Evolutionary conservation across 2,113 vertebrate genomes (phyloP).

Genomic region (Oceanodroma tethys): DNA sequence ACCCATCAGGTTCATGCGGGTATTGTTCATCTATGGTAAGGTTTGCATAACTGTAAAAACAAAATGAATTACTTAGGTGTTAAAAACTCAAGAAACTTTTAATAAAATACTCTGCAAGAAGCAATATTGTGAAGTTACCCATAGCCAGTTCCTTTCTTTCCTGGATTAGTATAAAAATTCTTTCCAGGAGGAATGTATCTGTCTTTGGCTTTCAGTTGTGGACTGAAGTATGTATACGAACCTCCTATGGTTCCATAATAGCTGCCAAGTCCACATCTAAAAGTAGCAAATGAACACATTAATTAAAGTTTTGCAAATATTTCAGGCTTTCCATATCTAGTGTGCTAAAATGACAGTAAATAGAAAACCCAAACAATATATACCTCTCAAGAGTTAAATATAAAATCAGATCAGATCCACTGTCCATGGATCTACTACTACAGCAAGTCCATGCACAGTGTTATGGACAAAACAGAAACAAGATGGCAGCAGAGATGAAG

Average conservation of each 20-base stretch:
- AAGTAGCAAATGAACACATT: conserved; percentile 8
- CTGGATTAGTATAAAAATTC: conserved; percentile 84
- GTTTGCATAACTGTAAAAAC: conserved; percentile 77
- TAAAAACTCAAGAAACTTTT: neutral
- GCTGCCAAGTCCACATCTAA: conserved; percentile 79
- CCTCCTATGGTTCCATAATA: conserved; percentile 86
- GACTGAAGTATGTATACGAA: conserved; percentile 76
- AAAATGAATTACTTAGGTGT: neutral
- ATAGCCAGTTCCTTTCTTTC: conserved; percentile 86
- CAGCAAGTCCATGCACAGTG: neutral
- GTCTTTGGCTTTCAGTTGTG: conserved; percentile 57
- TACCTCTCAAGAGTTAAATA: neutral
- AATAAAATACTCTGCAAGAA: neutral
- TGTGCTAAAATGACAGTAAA: neutral
- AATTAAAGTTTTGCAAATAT: neutral
- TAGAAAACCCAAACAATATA: neutral
- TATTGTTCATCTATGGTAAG: conserved; percentile 81
- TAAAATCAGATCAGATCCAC: neutral
- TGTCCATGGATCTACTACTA: neutral
- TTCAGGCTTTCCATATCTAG: neutral
- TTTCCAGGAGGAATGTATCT: conserved; percentile 74
- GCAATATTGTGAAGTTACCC: conserved; percentile 70
- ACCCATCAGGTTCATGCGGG: conserved; percentile 75
- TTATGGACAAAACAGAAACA: neutral
- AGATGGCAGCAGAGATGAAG: neutral